Conservation (phyloP, 2,888 invertebrate genomes). For the Philonicus albiceps region DNA sequence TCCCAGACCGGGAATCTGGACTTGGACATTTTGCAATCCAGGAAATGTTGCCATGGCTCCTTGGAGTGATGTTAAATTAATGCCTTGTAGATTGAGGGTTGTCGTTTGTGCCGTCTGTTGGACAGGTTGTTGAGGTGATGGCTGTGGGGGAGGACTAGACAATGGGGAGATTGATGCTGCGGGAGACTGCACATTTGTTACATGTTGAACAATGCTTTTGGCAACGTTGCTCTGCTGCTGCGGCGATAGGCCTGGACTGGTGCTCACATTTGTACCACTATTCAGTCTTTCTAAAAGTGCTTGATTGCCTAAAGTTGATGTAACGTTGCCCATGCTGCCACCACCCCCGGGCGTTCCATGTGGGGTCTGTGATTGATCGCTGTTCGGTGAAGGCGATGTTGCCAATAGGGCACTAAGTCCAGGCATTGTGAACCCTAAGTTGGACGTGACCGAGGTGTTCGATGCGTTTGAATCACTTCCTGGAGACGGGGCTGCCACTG, state of each 20-base stretch:
- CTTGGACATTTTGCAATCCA: conserved; percentile 80
- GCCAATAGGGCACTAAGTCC: conserved; percentile 68
- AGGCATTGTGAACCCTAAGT: conserved; percentile 68
- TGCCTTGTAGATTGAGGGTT: conserved; percentile 70
- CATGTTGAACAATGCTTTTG: conserved; percentile 57
- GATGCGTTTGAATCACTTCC: conserved; percentile 63
- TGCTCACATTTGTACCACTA: conserved; percentile 54
- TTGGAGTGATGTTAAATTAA: conserved; percentile 75
- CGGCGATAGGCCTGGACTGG: conserved; percentile 56
- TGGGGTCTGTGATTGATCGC: conserved; percentile 55
- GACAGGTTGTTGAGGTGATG: conserved; percentile 53
- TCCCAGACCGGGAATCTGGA: conserved; percentile 84
- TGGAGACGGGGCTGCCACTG: conserved; percentile 64
- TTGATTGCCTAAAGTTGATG: conserved; percentile 54
- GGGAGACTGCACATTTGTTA: conserved; percentile 58
- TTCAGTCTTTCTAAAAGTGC: conserved; percentile 60
- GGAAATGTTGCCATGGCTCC: conserved; percentile 67
- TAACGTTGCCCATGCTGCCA: conserved; percentile 52
- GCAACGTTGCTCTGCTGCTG: conserved; percentile 52
- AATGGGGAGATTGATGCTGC: conserved; percentile 66
- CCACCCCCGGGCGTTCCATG: conserved; percentile 52
- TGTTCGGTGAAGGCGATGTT: conserved; percentile 61
- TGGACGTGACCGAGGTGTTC: conserved; percentile 60
- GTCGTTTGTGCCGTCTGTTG: conserved; percentile 61
- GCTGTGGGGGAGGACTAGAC: conserved; percentile 68